phyloP scores from a whole-genome alignment of 2,888 invertebrate genomes.

The Quadroppia sp. region DNA sequence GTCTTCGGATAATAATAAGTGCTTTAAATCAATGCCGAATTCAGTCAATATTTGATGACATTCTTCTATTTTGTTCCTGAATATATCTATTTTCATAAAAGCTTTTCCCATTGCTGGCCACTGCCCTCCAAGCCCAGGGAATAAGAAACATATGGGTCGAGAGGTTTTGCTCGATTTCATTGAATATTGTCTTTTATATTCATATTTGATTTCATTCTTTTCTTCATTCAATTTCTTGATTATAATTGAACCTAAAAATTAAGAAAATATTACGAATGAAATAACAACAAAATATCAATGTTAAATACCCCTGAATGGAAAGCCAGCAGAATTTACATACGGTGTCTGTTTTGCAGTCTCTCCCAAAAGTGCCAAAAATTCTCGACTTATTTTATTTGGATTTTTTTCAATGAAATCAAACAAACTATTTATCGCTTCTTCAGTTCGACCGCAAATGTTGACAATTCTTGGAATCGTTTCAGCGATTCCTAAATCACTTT shows the following conservation, averaged over 20 bases:
- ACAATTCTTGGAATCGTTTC: slow-evolving; percentile 64
- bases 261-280: too few relatives aligned
- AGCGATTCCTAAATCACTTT: neutral
- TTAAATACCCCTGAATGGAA: slow-evolving; percentile 59
- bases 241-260: neutral
- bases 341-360: slow-evolving; percentile 61
- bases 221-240: neutral
- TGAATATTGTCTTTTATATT: neutral
- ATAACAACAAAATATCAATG: too few relatives aligned
- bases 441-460: slow-evolving; percentile 76
- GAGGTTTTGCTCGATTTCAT: neutral
- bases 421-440: slow-evolving; percentile 66
- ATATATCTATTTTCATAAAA: slow-evolving; percentile 24
- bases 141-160: slow-evolving; percentile 56
- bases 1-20: slow-evolving; percentile 87
- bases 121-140: slow-evolving; percentile 64
- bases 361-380: slow-evolving; percentile 71
- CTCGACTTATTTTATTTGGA: slow-evolving; percentile 55
- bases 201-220: neutral
- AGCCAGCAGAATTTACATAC: slow-evolving; percentile 7
- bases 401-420: slow-evolving; percentile 59
- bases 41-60: slow-evolving; percentile 6
- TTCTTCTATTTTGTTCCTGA: slow-evolving; percentile 63
- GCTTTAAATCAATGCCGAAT: slow-evolving; percentile 78
- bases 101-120: slow-evolving; percentile 20